Evolutionary conservation across 1,140 invertebrate genomes (phyloP), one percentile per base, ranked within the genome.

Genomic region (Sarcophaga bullata): DNA sequence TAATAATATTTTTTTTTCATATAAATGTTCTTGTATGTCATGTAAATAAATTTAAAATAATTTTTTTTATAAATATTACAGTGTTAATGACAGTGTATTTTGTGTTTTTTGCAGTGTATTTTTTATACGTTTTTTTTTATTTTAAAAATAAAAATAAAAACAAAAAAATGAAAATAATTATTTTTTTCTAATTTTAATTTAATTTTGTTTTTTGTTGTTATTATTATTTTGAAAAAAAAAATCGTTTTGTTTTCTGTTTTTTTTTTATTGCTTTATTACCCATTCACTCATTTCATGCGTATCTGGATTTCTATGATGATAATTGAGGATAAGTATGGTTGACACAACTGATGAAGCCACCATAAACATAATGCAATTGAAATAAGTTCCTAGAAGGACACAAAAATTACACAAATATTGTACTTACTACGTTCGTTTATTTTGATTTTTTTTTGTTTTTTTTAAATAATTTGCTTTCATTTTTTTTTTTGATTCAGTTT

Each of bases 351-450:
- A 99, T 87, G 98, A 97, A 85, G 98, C 98, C 90, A 99, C 98
- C 88, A 90, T 90, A 91, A 99, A 98, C 98, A 99, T 99, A 91
- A 99, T 99, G 93, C 97, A 99, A 91, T 98, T 99, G 93, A 99
- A 99, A 93, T 99, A 99, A 84, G 98, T 99, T 91, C 98, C 93
- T 90, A 88, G 87, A 89, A 90, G 88, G 88, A 89, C 88, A 89
- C 88, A 89, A 89, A 89, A 89, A 89, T 89, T 86, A 89, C 88
- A 89, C 88, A 89, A 89, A 89, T 85, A 84, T 88, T 86, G 80
- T 82, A 83, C 81, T 68, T 82, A 81, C 76, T 48, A 58, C 52
- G 37, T n/a, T 82, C 80, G 49, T 50, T 83, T 68, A 73, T 46
- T 10, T 58, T 68, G 25, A 19, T 49, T 75, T 81, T 37, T 37